Base-by-base conservation (phyloP, 2,888 invertebrate genomes). In the Coenonympha glycerion region DNA sequence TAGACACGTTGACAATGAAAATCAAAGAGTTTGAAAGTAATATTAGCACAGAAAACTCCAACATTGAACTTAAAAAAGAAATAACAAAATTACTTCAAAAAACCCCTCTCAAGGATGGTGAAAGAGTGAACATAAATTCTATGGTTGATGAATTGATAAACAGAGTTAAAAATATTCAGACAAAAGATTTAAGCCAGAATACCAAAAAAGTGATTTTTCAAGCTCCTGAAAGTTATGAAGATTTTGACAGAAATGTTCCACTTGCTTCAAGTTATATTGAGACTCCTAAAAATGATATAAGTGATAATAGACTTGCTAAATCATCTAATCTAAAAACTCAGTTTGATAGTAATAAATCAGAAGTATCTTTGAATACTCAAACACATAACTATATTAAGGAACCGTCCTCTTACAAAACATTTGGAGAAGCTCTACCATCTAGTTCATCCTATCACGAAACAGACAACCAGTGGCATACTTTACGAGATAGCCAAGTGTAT, bases 1-100 rank as follows among this genome's bases (percentile, higher is more conserved):
- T 68, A 58, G 71, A 80, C 18, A 48, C 57, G n/a, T 60, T 83
- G 30, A 61, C 71, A 1, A 74, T 66, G 52, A 74, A 69, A 57
- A 61, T 83, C 16, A 59, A 65, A 36, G 68, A 77, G 24, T 55
- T 78, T 44, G 66, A 69, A 55, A 65, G 62, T 13, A 58, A 60
- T 2, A 51, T 57, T 19, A 28, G 52, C 16, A 57, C 60, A 15
- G 62, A 60, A 41, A 37, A 54, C 6, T 61, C 61, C 18, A 62
- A 68, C 11, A 54, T 39, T 18, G 57, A 52, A 15, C 40, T 80
- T 4, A 74, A 64, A 53, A 56, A 62, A 34, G 73, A 73, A 52
- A 54, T 73, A 9, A 63, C 63, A n/a, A 56, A 55, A 21, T 74
- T 72, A 51, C 58, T 77, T 16, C 60, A 61, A 36, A 70, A 62